These are phyloP conservation scores for Muntiacus reevesi DNA, from an alignment of 2,113 vertebrate genomes.

Conservation along the genomic window DNA sequence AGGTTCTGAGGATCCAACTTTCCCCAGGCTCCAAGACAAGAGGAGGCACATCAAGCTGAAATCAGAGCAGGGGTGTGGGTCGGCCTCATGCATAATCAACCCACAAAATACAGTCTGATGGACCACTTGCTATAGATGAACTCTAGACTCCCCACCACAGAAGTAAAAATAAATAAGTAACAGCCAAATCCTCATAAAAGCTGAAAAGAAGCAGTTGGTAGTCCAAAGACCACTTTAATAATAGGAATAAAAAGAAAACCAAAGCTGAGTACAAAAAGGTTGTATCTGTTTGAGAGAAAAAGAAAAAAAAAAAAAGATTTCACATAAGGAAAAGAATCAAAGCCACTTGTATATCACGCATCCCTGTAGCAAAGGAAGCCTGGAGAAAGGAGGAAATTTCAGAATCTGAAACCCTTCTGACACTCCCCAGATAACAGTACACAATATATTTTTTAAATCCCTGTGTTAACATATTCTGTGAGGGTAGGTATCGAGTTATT, in stretches of 20 bases:
- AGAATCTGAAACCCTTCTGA: background rate
- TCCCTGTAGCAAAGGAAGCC: background rate
- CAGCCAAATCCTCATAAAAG: conserved; percentile 41
- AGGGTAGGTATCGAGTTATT: background rate
- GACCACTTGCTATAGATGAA: conserved; percentile 62
- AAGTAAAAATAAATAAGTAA: conserved; percentile 13
- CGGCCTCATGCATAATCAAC: conserved; percentile 64
- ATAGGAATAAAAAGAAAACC: conserved; percentile 33
- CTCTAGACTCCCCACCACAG: conserved; percentile 67
- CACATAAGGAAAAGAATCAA: background rate
- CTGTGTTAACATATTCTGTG: background rate
- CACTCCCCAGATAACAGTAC: background rate
- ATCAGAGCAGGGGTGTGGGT: conserved; percentile 19
- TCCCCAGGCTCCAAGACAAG: background rate
- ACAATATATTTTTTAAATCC: background rate
- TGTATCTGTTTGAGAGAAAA: background rate
- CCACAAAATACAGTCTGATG: conserved; percentile 43
- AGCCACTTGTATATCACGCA: background rate
- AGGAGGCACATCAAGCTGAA: conserved; percentile 39
- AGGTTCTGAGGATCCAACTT: background rate
- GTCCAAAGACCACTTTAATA: conserved; percentile 52
- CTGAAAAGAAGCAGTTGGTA: conserved; percentile 55
- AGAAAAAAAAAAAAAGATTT: background rate
- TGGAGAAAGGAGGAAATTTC: background rate
- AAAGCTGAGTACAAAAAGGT: conserved; percentile 8